Percentiles rank a stretch among this genome's conserved stretches.
Conservation (phyloP, 2,797 vertebrate genomes). For the Eurystomus glaucurus region DNA sequence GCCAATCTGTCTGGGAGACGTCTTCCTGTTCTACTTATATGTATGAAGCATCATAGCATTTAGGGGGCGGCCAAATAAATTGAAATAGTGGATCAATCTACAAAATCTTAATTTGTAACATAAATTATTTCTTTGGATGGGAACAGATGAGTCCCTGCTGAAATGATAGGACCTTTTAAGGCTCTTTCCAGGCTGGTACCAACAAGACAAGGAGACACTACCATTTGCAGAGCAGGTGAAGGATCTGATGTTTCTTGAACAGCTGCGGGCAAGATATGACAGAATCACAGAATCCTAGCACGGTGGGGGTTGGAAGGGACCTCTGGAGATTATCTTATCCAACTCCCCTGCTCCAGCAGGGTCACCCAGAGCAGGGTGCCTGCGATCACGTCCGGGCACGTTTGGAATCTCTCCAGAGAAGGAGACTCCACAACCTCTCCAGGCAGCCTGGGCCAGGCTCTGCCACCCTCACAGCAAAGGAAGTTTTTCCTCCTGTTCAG, state of each 20-base stretch:
- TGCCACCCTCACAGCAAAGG: too few species aligned
- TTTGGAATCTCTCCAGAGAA: too few species aligned
- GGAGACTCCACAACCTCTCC: too few species aligned
- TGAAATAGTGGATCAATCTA: slow-evolving; percentile 16
- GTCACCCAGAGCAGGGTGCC: too few species aligned
- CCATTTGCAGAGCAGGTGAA: neutral
- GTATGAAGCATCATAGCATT: neutral
- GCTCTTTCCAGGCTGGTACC: neutral
- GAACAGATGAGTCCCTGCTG: neutral
- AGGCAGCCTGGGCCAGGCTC: too few species aligned
- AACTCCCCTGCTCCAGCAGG: too few species aligned
- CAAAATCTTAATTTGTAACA: neutral
- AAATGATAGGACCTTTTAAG: neutral
- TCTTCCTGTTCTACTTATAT: slow-evolving; percentile 52
- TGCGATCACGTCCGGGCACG: too few species aligned
- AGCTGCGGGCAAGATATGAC: neutral
- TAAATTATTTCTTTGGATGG: neutral
- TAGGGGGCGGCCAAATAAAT: slow-evolving; percentile 31
- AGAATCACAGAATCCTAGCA: too few species aligned
- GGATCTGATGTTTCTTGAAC: neutral
- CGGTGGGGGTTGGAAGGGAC: too few species aligned
- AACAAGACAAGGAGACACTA: neutral
- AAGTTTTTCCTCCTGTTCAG: too few species aligned
- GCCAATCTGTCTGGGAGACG: slow-evolving; percentile 71
- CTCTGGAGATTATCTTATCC: too few species aligned